Base-by-base conservation (phyloP, 2,888 invertebrate genomes). In the Nasonovia ribisnigri region DNA sequence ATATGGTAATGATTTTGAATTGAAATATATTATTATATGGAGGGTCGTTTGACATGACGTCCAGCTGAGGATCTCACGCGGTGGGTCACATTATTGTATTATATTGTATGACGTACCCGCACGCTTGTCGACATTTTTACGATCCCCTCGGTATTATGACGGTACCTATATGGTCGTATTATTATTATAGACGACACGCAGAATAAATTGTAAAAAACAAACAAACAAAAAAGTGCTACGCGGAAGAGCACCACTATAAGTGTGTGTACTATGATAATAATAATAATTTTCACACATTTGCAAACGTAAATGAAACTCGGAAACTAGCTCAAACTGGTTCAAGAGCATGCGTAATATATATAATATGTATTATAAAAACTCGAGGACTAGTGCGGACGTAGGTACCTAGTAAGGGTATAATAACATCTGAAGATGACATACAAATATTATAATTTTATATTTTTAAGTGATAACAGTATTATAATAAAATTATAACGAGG, bases 121-220 rank as follows among this genome's bases (percentile, higher is more conserved):
- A 77, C 77, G 20, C 77, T 77, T 77, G 77, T 77, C 77, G 42
- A 77, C 77, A 77, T 77, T 77, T 77, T 77, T 77, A 77, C 20
- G 77, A 77, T 77, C 36, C 36, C 36, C 77, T 77, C 8, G 36
- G 36, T 77, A 20, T 54, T 54, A 20, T 54, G 54, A 77, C 20
- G 20, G 20, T 36, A 46, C 11, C 11, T 46, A 77, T 77, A n/a
- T n/a, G n/a, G n/a, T n/a, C n/a, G n/a, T n/a, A 77, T 36, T 36
- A 36, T 77, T 77, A 77, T 54, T 77, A 77, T 77, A 77, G 20
- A 36, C 16, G 36, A 36, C 36, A 77, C 13, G n/a, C 77, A 42
- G 8, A 77, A 36, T 20, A 20, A 77, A 77, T 20, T 36, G 2
- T 36, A 77, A 77, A 77, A 77, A 77, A 77, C 20, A 36, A 77